Percentiles rank a stretch among this genome's conserved stretches.
These are phyloP conservation scores for Chaenogobius annularis DNA, from an alignment of 2,113 vertebrate species.

Conservation along the genomic window DNA sequence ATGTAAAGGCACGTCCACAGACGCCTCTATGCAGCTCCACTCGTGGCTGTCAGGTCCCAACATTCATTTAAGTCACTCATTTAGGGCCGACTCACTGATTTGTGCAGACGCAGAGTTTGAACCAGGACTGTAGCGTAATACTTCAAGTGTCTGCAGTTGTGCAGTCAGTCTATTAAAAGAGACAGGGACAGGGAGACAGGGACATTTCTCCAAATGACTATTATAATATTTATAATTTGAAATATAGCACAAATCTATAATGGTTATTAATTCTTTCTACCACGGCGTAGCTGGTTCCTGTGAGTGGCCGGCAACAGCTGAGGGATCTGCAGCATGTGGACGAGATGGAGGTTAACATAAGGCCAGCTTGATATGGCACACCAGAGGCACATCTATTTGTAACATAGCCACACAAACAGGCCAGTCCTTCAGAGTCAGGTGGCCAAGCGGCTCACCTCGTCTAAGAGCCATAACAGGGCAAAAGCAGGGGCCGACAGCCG, in stretches of 20 bases:
- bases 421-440: conserved; percentile 65
- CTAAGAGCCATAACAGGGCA: conserved; percentile 96
- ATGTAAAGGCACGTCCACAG: conserved; percentile 53
- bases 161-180: conserved; percentile 17
- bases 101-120: conserved; percentile 40
- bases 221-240: conserved; percentile 10
- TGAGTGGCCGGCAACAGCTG: conserved; percentile 62
- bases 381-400: conserved; percentile 73
- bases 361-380: conserved; percentile 68
- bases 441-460: conserved; percentile 79
- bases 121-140: conserved; percentile 37
- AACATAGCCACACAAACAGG: conserved; percentile 56
- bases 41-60: conserved; percentile 59
- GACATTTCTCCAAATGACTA: conserved; percentile 3
- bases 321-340: conserved; percentile 61
- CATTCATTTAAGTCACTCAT: conserved; percentile 66
- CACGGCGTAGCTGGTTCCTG: conserved; percentile 36
- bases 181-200: not conserved
- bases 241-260: conserved; percentile 31
- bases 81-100: conserved; percentile 61
- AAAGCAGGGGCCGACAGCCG: conserved; percentile 77
- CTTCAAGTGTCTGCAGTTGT: conserved; percentile 25
- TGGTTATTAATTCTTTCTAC: conserved; percentile 52
- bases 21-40: conserved; percentile 54
- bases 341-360: conserved; percentile 65